Base-by-base conservation (phyloP, 2,113 vertebrate genomes). In the Cebidichthys violaceus region DNA sequence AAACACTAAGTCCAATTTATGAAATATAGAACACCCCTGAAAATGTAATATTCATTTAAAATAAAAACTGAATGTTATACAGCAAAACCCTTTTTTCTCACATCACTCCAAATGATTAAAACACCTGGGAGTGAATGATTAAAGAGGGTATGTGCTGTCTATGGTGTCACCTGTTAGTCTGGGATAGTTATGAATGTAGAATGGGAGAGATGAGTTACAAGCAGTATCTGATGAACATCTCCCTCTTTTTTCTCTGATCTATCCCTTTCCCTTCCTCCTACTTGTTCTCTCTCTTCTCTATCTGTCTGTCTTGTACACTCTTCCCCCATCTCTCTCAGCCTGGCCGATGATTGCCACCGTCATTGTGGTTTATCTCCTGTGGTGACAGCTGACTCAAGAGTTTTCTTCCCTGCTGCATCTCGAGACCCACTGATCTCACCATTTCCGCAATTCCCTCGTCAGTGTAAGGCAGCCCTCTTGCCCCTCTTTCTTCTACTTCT, bases 371-470 rank as follows among this genome's bases (percentile, higher is more conserved):
- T 67, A 82, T 88, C 81, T 90, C 85, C 86, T 86, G 91, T 92
- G 89, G 89, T 94, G 92, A 93, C 93, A 87, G 75, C 84, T 85
- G 75, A 86, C 79, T 90, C 68, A 89, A 84, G 82, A 76, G 76
- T 81, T 79, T 85, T 81, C 71, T 54, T 75, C 80, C 74, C 73
- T 60, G 75, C 74, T 65, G 84, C 84, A 79, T 80, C 80, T 86
- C 59, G 6, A 90, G 77, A 67, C 66, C 64, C 71, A 77, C 71
- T 70, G 83, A 77, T 77, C 75, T 75, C 74, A 78, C 74, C 57
- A 47, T 82, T 73, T 59, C 70, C 72, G 45, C 57, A 75, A 62
- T 37, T 24, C 65, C 52, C 52, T 39, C 9, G 5, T 5, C 20
- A 45, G 72, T 27, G 22, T 67, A 37, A 66, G 35, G 4, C 54